phyloP scores from a whole-genome alignment of 2,797 vertebrate species.

The Acipenser transmontanus region DNA sequence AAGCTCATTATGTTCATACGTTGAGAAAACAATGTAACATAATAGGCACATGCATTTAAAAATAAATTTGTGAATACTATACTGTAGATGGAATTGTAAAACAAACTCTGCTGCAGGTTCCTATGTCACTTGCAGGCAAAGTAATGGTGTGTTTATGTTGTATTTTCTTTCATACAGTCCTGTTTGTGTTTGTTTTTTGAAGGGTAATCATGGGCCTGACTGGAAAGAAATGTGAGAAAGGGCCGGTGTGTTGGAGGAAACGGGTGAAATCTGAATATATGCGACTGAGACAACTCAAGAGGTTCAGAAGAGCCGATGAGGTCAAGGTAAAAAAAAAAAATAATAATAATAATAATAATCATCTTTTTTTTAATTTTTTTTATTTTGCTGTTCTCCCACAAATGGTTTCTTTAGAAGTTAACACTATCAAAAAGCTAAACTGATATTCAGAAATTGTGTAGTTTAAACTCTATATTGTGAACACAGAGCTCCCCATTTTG shows the following conservation, averaged over 20 bases:
- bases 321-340: conserved; percentile 73
- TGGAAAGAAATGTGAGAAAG: conserved; percentile 91
- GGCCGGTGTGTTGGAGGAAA: conserved; percentile 91
- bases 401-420: too few species aligned
- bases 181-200: conserved; percentile 25
- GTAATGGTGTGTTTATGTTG: not conserved
- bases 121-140: too few species aligned
- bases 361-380: too few species aligned
- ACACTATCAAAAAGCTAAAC: too few species aligned
- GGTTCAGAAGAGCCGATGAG: conserved; percentile 93
- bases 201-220: conserved; percentile 93
- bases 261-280: conserved; percentile 97
- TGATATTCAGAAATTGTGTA: too few species aligned
- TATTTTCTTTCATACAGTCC: not conserved
- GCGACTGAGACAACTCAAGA: conserved; percentile 89
- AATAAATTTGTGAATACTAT: not conserved
- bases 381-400: too few species aligned
- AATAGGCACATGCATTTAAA: too few species aligned
- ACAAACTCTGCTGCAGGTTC: not conserved
- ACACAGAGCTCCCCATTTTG: too few species aligned
- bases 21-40: too few species aligned
- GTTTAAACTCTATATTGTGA: too few species aligned
- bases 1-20: not conserved
- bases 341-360: too few species aligned
- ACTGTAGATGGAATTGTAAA: conserved; percentile 7